Percentiles rank a stretch among this genome's conserved stretches.
Conservation (phyloP, 92 coral and sea anemone species). For the Porites evermanni region DNA sequence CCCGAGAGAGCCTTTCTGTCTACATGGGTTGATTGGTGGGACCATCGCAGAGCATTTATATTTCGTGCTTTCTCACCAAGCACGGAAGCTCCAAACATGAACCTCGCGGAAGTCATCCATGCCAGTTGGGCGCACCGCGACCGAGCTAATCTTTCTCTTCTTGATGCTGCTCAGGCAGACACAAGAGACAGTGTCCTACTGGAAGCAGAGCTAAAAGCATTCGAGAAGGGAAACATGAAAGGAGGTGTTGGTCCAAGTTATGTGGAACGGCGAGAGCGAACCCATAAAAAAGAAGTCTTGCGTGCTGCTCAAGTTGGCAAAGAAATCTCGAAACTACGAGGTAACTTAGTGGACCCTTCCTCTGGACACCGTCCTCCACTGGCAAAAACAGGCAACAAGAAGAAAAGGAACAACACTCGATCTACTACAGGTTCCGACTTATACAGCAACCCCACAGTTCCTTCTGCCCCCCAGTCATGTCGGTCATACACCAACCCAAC, state of each 20-base stretch:
- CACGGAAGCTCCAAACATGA: slow-evolving; percentile 16
- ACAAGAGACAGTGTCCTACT: slow-evolving; percentile 15
- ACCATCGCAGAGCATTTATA: slow-evolving; percentile 16
- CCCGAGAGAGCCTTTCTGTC: slow-evolving; percentile 21
- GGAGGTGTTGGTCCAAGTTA: slow-evolving; percentile 26
- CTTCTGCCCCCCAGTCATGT: no score
- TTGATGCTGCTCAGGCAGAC: slow-evolving; percentile 24
- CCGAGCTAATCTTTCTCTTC: slow-evolving; percentile 3
- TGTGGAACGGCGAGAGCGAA: slow-evolving; percentile 6
- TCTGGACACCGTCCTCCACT: not conserved
- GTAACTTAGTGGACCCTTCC: slow-evolving; percentile 14
- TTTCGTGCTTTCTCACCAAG: slow-evolving; percentile 26
- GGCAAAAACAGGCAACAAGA: no score
- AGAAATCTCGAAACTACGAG: not conserved
- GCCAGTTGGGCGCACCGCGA: slow-evolving; percentile 23
- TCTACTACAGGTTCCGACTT: no score
- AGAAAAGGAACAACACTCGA: no score
- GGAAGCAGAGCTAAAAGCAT: slow-evolving; percentile 20
- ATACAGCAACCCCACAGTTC: no score
- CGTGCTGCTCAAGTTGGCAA: not conserved
- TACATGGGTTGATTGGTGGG: slow-evolving; percentile 25
- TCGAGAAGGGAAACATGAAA: not conserved
- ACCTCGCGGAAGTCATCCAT: slow-evolving; percentile 33
- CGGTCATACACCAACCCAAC: no score
- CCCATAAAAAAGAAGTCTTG: not conserved